Evolutionary conservation across 1,140 invertebrate genomes (phyloP), one percentile per base, ranked within the genome.

Genomic region (Aleiodes sp.): DNA sequence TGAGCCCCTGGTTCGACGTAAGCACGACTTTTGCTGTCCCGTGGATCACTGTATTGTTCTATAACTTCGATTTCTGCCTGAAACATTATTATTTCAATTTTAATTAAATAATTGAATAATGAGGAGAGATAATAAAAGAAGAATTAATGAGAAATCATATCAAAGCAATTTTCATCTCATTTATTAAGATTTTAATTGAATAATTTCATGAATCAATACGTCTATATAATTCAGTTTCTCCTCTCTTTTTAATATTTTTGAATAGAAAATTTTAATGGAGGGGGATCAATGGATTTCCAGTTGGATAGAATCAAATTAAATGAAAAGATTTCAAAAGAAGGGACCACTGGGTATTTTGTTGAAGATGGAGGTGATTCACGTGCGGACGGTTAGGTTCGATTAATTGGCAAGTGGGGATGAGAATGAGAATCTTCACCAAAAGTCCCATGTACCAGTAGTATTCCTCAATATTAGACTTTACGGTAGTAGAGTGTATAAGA

Each of bases 11-110:
- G 80, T 16, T 84, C 83, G 3, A 79, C 72, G 70, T 86, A 86
- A 16, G 80, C 78, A 75, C 87, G 88, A 29, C 76, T 80, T 70
- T 78, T 80, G 56, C 87, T 88, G 72, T 87, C 88, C 67, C 83
- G 80, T 14, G 90, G 89, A 64, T 88, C 87, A 63, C 84, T 79
- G 71, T 88, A 88, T 35, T 82, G 79, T 67, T 87, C 87, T n/a
- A 87, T 73, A 62, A 88, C 78, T 72, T 87, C 84, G 59, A 88
- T 76, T 72, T 82, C 80, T 61, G 78, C 76, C 87, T 88, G 77
- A 12, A 80, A 81, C 63, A 37, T 70, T 2, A 33, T 9, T 24
- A 65, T 31, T 43, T 63, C 6, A 37, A 33, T 43, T 29, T 2
- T n/a, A 57, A 68, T 10, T 16, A 2, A 16, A 43, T 14, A 33